phyloP scores from a whole-genome alignment of 2,888 invertebrate species.

The Phaedon cochleariae region DNA sequence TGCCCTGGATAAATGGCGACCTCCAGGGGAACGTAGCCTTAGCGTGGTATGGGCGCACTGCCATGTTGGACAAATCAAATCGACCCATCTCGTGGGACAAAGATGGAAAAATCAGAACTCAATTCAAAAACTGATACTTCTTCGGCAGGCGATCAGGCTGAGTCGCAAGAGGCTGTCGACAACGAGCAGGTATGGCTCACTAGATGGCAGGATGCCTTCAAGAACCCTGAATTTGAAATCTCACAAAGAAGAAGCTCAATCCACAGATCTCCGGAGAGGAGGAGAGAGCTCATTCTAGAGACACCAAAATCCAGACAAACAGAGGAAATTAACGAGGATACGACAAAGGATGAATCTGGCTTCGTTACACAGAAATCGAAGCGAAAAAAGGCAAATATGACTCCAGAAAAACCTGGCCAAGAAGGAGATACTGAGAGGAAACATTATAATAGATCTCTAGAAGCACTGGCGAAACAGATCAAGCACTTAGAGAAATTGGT shows the following conservation, averaged over 20 bases:
- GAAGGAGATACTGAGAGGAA: neutral
- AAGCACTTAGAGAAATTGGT: neutral
- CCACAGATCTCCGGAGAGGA: neutral
- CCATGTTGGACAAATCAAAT: too few species aligned
- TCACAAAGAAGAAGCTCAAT: neutral
- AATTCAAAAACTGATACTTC: too few species aligned
- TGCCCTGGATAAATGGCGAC: too few species aligned
- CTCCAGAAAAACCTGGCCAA: neutral
- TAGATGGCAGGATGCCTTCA: conserved; percentile 1
- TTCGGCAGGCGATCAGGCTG: neutral
- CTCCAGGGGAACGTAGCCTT: too few species aligned
- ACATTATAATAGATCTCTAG: neutral
- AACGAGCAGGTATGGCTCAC: neutral
- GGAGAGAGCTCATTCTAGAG: too few species aligned
- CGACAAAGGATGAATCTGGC: neutral
- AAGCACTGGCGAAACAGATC: neutral
- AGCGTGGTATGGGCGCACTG: too few species aligned
- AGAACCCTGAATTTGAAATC: neutral
- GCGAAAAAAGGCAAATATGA: neutral
- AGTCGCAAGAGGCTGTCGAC: neutral
- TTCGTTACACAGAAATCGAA: neutral
- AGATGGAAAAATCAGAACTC: too few species aligned
- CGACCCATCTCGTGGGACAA: too few species aligned
- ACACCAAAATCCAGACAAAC: too few species aligned
- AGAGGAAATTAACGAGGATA: too few species aligned